Conservation (phyloP, 2,113 vertebrate genomes). For the Osmerus mordax region DNA sequence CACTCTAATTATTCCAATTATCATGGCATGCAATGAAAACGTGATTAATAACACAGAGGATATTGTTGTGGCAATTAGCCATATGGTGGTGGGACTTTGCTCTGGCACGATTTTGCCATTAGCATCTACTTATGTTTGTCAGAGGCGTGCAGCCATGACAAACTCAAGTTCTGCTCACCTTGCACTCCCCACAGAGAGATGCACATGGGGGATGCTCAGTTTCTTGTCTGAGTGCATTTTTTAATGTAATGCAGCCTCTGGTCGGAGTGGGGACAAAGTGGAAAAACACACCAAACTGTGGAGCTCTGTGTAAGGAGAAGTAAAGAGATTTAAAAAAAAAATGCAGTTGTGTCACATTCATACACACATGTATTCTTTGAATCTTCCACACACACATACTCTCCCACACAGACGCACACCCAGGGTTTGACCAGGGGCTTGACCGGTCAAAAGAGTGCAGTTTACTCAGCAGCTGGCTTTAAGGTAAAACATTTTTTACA, state of each 20-base stretch:
- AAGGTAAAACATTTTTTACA: conserved; percentile 50
- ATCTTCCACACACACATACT: conserved; percentile 35
- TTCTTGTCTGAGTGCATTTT: conserved; percentile 84
- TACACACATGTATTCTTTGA: not conserved
- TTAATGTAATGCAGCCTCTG: conserved; percentile 80
- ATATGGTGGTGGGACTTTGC: conserved; percentile 99
- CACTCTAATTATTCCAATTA: conserved; percentile 99
- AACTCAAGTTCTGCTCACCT: conserved; percentile 97
- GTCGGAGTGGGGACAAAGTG: conserved; percentile 88
- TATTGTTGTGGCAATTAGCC: conserved; percentile 99
- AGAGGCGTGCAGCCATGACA: conserved; percentile 98
- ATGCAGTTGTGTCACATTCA: conserved; percentile 12
- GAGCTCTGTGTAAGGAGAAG: conserved; percentile 68
- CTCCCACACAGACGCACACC: not conserved
- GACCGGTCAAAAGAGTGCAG: conserved; percentile 67
- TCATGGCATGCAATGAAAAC: conserved; percentile 99
- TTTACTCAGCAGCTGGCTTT: conserved; percentile 51
- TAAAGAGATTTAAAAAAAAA: conserved; percentile 41
- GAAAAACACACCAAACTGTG: conserved; percentile 78
- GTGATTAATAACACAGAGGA: conserved; percentile 99
- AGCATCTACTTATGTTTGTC: conserved; percentile 99
- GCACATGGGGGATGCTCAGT: conserved; percentile 77
- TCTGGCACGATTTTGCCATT: conserved; percentile 99
- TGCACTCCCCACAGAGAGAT: conserved; percentile 85
- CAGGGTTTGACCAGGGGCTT: conserved; percentile 44